phyloP scores from a whole-genome alignment of 2,113 vertebrate species.

The Formicarius rufipectus region DNA sequence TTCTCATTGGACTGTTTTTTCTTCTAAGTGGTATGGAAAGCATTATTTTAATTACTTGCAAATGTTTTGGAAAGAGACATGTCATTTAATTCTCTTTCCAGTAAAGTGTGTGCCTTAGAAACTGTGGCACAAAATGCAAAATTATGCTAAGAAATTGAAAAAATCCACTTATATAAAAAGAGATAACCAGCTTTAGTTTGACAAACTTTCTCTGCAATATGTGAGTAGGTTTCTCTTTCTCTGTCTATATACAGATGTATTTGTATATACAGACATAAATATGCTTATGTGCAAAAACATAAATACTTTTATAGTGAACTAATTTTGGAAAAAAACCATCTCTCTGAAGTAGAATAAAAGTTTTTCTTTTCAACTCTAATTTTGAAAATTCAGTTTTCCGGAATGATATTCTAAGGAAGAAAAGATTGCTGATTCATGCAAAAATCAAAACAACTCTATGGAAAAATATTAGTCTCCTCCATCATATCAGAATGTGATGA shows the following conservation, averaged over 20 bases:
- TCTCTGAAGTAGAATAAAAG: not conserved
- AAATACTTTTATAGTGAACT: not conserved
- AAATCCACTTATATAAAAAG: not conserved
- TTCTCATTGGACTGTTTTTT: not conserved
- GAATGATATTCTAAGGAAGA: not conserved
- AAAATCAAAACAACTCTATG: not conserved
- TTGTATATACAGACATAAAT: not conserved
- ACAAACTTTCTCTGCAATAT: not conserved
- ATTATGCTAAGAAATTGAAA: not conserved
- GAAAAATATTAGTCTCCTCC: constrained; percentile 21
- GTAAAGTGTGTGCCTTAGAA: not conserved
- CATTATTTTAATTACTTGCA: not conserved
- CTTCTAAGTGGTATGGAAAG: not conserved
- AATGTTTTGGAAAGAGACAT: not conserved
- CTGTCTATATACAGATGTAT: not conserved
- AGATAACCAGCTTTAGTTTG: not conserved
- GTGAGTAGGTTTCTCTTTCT: not conserved
- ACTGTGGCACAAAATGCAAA: not conserved
- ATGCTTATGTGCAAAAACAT: not conserved
- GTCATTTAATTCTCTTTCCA: not conserved
- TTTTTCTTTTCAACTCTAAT: not conserved
- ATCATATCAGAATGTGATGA: not conserved
- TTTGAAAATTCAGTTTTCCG: not conserved
- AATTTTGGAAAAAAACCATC: not conserved
- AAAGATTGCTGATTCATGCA: not conserved